Percentiles rank a stretch among this genome's conserved stretches.
Evolutionary conservation across 1,140 invertebrate species (phyloP).

Genomic region (Drosophila elegans): DNA sequence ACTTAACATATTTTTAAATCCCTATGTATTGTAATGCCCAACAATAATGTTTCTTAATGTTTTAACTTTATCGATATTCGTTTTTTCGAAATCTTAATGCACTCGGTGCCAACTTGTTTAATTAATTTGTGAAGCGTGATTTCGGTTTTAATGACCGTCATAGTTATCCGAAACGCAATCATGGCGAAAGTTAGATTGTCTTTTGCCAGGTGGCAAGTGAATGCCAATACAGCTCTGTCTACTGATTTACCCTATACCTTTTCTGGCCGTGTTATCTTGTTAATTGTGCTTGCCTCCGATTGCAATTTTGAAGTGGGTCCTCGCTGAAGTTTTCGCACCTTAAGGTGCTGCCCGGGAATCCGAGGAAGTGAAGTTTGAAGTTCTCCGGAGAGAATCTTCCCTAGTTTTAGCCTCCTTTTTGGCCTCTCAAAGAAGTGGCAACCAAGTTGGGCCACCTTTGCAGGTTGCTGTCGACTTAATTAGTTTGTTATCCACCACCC

Average conservation of each 20-base stretch:
- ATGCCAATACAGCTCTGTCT: background rate
- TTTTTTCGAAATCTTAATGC: background rate
- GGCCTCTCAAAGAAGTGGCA: constrained; percentile 29
- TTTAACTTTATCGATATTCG: background rate
- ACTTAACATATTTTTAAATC: too few relatives aligned
- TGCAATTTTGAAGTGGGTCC: constrained; percentile 72
- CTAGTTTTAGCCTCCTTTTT: constrained; percentile 5
- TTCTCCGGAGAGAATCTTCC: constrained; percentile 11
- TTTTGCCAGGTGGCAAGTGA: constrained; percentile 57
- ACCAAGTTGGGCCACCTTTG: constrained; percentile 51
- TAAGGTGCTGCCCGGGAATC: constrained; percentile 26
- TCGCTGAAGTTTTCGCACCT: constrained; percentile 62
- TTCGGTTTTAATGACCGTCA: constrained; percentile 40
- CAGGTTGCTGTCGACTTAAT: constrained; percentile 73
- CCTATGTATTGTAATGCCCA: too few relatives aligned
- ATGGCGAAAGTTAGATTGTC: constrained; percentile 76
- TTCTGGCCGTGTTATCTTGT: constrained; percentile 59
- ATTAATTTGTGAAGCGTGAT: constrained; percentile 68
- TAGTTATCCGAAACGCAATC: constrained; percentile 65
- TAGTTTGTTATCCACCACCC: constrained; percentile 69
- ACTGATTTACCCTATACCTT: constrained; percentile 6
- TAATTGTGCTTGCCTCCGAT: constrained; percentile 69
- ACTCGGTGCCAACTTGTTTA: constrained; percentile 54
- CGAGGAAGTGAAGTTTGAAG: constrained; percentile 35
- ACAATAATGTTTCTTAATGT: too few relatives aligned